Conservation (phyloP, 30 jellyfish, hydroid and myxozoan species). For the Morbakka virulenta region DNA sequence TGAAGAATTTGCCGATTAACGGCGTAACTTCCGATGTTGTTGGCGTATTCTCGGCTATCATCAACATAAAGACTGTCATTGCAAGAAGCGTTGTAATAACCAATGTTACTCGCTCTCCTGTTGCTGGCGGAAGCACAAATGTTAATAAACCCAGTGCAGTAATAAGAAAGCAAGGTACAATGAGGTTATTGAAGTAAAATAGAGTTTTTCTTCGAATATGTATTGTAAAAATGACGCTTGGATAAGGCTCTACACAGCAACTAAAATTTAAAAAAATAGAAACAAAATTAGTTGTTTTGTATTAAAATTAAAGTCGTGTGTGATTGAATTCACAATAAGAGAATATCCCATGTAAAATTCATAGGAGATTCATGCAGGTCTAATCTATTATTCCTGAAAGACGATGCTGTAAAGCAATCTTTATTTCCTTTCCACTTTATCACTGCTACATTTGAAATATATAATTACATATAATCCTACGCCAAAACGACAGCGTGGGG, state of each 20-base stretch:
- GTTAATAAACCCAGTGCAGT: slow-evolving; percentile 83
- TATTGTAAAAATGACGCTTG: slow-evolving; percentile 57
- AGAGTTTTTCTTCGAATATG: slow-evolving; percentile 81
- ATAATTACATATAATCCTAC: too few relatives aligned
- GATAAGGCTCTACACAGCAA: slow-evolving; percentile 83
- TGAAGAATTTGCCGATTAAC: slow-evolving; percentile 73
- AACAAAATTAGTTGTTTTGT: too few relatives aligned
- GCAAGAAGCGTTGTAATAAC: slow-evolving; percentile 89
- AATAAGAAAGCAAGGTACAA: slow-evolving; percentile 82
- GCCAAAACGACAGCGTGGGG: too few relatives aligned
- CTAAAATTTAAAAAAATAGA: slow-evolving; percentile 18
- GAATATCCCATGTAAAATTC: too few relatives aligned
- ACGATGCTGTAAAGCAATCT: too few relatives aligned
- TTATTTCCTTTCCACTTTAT: too few relatives aligned
- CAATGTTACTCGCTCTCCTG: slow-evolving; percentile 93
- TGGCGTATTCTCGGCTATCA: slow-evolving; percentile 92
- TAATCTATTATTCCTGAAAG: too few relatives aligned
- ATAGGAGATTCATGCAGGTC: too few relatives aligned
- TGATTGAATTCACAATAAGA: too few relatives aligned
- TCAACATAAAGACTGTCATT: slow-evolving; percentile 89
- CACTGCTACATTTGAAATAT: too few relatives aligned
- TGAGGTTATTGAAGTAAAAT: slow-evolving; percentile 81
- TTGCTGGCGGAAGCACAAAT: slow-evolving; percentile 87
- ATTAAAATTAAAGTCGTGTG: too few relatives aligned
- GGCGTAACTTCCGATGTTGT: slow-evolving; percentile 91